Conservation (phyloP, 2,113 vertebrate species). For the Toxotes chatareus region DNA sequence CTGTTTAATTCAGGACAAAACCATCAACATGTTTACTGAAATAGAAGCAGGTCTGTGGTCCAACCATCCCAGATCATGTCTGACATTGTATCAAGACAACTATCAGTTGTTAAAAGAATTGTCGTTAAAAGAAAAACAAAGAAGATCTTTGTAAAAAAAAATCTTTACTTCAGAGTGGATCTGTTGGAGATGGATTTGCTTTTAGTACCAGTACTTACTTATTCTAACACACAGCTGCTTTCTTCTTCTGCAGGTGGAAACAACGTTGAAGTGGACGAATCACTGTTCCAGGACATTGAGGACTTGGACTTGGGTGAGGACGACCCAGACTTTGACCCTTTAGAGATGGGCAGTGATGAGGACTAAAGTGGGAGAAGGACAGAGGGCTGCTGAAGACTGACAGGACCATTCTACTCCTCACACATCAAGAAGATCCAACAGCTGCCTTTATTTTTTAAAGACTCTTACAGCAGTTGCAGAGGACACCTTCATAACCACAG, state of each 20-base stretch:
- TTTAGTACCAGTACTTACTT: neutral
- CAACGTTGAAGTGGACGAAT: conserved; percentile 97
- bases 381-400: conserved; percentile 10
- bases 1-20: neutral
- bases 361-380: conserved; percentile 65
- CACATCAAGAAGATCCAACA: conserved; percentile 17
- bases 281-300: conserved; percentile 97
- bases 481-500: neutral
- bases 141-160: too few species aligned
- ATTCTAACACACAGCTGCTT: neutral
- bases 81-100: too few species aligned
- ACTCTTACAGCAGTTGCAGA: conserved; percentile 18
- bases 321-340: conserved; percentile 93
- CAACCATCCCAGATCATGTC: too few species aligned
- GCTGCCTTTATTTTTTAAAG: conserved; percentile 36
- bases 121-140: neutral
- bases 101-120: neutral
- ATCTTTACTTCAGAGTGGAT: neutral
- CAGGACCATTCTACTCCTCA: neutral
- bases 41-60: neutral
- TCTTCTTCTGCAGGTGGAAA: conserved; percentile 87
- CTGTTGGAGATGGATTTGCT: neutral
- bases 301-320: conserved; percentile 96
- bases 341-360: conserved; percentile 91
- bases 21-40: neutral